These are phyloP conservation scores for Phragmatobia fuliginosa DNA, from an alignment of 2,888 invertebrate species.

Conservation along the genomic window DNA sequence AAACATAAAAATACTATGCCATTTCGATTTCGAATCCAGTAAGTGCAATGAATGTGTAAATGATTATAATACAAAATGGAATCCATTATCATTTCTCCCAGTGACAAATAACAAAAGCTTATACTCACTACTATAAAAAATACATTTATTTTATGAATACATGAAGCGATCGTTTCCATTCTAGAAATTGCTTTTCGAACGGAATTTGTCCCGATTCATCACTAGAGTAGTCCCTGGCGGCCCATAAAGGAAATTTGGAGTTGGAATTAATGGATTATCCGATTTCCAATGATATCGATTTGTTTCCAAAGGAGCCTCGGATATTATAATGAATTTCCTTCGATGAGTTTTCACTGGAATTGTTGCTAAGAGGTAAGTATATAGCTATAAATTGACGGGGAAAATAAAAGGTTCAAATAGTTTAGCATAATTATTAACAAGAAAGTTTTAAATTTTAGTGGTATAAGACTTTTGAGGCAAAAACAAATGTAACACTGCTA, in stretches of 20 bases:
- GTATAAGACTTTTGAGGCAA: neutral
- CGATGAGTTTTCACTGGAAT: neutral
- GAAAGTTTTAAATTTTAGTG: neutral
- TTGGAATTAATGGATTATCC: slow-evolving; percentile 53
- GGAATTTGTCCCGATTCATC: slow-evolving; percentile 54
- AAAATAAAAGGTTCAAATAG: neutral
- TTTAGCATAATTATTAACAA: neutral
- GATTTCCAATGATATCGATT: slow-evolving; percentile 51
- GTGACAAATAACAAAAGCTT: neutral
- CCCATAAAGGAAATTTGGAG: slow-evolving; percentile 53
- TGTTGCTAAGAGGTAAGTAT: neutral
- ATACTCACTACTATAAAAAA: slow-evolving; percentile 5
- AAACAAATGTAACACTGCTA: neutral
- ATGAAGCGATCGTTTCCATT: slow-evolving; percentile 38
- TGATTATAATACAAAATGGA: neutral
- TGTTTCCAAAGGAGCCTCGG: slow-evolving; percentile 33
- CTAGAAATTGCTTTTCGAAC: slow-evolving; percentile 52
- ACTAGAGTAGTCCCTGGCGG: slow-evolving; percentile 42
- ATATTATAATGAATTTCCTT: slow-evolving; percentile 21
- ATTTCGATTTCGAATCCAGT: neutral
- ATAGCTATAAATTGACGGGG: neutral
- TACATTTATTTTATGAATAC: slow-evolving; percentile 19
- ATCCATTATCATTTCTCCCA: neutral
- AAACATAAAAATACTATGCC: no score
- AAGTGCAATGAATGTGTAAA: neutral